phyloP scores from a whole-genome alignment of 1,140 invertebrate genomes.

The Grapholita molesta region DNA sequence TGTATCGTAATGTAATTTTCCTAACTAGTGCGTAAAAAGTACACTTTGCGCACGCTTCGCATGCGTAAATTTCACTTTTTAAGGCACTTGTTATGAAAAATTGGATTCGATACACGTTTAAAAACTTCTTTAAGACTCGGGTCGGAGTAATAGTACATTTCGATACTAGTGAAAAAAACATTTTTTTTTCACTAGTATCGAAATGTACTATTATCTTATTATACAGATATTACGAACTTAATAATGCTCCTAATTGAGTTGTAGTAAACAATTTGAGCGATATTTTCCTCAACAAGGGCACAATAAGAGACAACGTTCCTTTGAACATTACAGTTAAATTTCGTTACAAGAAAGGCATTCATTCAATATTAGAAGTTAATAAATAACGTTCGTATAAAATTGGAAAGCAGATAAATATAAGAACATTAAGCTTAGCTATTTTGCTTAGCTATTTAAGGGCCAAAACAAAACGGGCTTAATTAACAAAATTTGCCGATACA shows the following conservation, averaged over 20 bases:
- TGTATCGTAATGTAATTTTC: background rate
- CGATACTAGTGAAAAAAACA: too few species aligned
- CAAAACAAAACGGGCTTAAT: conserved; percentile 38
- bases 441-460: background rate
- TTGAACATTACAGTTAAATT: conserved; percentile 6
- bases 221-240: background rate
- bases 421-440: conserved; percentile 4
- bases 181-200: too few species aligned
- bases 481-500: conserved; percentile 55
- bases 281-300: background rate
- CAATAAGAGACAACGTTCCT: background rate
- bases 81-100: too few species aligned
- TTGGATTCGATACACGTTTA: too few species aligned
- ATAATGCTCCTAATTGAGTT: background rate
- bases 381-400: conserved; percentile 13
- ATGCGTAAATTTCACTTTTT: too few species aligned
- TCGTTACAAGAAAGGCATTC: background rate
- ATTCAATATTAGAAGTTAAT: conserved; percentile 16
- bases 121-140: too few species aligned
- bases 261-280: background rate
- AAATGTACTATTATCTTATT: background rate
- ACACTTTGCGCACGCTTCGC: too few species aligned
- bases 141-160: too few species aligned
- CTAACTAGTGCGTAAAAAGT: too few species aligned
- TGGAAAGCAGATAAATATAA: conserved; percentile 1